Base-by-base conservation (phyloP, 2,797 vertebrate genomes). In the Melopsittacus undulatus region DNA sequence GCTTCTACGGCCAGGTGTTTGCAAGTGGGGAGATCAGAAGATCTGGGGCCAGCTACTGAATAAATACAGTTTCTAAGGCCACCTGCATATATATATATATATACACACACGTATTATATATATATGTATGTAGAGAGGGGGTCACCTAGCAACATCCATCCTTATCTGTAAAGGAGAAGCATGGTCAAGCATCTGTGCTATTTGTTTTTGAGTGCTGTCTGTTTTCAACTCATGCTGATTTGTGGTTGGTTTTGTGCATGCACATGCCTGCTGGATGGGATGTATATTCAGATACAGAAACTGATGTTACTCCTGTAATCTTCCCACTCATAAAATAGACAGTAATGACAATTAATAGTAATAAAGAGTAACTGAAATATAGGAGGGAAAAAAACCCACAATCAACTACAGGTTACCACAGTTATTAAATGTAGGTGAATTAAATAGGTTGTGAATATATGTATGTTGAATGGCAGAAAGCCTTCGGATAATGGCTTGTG, bases 321-420 rank as follows among this genome's bases (percentile, higher is more conserved):
- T 45, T 64, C 22, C 21, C 8, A 5, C 19, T 75, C 18, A 42
- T 36, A 48, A 83, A 79, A 54, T 5, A 61, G 20, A 43, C 11
- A 42, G 24, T 57, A n/a, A 52, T 1, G 7, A 10, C 42, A 83
- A 49, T 43, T 70, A 83, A 1, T 29, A 51, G 30, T 54, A 69
- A 46, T 26, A 66, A 38, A 70, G 36, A 34, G 36, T 70, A 62
- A n/a, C 11, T 45, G 18, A 88, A 87, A 43, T 48, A 20, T 5
- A 10, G n/a, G 5, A 19, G 19, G 30, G 5, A 2, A 27, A n/a
- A 56, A 32, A 45, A 27, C 1, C 0, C 14, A 5, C 20, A 29
- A 19, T 36, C 1, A n/a, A 49, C 16, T 64, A 34, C 30, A 32
- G 30, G 68, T 73, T 72, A 49, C 7, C 12, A 51, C 8, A 20